Conservation (phyloP, 2,113 vertebrate genomes). For the Australoheros scitulus region DNA sequence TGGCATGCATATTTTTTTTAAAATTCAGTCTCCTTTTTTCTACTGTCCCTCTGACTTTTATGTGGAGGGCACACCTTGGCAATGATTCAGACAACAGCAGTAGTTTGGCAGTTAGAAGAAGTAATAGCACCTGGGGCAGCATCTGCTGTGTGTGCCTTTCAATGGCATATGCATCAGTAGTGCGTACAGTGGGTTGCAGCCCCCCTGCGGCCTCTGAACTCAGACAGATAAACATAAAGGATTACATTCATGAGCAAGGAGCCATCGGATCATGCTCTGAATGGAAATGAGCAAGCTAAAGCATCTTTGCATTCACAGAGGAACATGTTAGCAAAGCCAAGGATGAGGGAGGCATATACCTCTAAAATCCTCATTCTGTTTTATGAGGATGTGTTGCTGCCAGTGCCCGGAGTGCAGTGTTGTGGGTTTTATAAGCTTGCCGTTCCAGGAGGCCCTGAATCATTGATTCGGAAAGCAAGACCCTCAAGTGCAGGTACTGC, state of each 20-base stretch:
- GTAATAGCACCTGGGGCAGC: conserved; percentile 52
- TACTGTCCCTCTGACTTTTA: conserved; percentile 6
- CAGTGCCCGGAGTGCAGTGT: not conserved
- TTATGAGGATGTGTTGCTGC: conserved; percentile 35
- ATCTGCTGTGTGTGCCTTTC: conserved; percentile 50
- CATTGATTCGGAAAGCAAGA: conserved; percentile 34
- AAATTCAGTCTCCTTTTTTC: not conserved
- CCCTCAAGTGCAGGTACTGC: not conserved
- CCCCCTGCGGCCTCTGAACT: conserved; percentile 24
- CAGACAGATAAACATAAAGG: conserved; percentile 47
- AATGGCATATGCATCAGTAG: not conserved
- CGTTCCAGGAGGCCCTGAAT: conserved; percentile 42
- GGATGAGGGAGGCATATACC: conserved; percentile 37
- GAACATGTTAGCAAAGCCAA: not conserved
- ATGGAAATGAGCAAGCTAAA: conserved; percentile 24
- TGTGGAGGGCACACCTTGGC: conserved; percentile 32
- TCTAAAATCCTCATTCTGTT: conserved; percentile 51
- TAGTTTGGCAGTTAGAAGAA: conserved; percentile 46
- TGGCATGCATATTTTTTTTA: not conserved
- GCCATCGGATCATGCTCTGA: not conserved
- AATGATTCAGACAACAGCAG: not conserved
- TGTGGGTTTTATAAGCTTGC: conserved; percentile 31
- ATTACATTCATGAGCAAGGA: conserved; percentile 43
- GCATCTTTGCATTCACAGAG: conserved; percentile 30
- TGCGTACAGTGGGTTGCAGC: not conserved